Evolutionary conservation across 2,113 vertebrate genomes (phyloP), one percentile per base, ranked within the genome.

Genomic region (Dipodomys spectabilis): DNA sequence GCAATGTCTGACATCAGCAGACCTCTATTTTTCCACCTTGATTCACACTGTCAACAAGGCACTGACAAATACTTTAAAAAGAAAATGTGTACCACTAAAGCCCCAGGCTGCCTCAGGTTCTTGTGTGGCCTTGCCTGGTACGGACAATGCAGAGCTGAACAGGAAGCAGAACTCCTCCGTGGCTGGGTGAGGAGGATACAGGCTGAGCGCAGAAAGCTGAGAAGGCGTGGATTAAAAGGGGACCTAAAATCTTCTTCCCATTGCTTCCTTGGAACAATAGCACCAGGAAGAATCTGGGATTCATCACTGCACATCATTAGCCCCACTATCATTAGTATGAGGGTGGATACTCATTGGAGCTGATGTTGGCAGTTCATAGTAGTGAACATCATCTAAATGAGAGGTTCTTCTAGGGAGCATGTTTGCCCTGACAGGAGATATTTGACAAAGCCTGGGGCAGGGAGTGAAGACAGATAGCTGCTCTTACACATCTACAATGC

Each of bases 21-120:
- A 88, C 86, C 74, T 89, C 88, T 90, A 18, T 83, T 94, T 95
- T 95, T 94, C 91, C 92, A 67, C 45, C 82, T 85, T 57, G 28
- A 39, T 53, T 89, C 15, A 57, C 77, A 32, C 35, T 65, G 27
- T 57, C 89, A 19, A 71, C 80, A 65, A 84, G 83, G 78, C 5
- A 7, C 27, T 79, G 62, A 86, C 91, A 92, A 92, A 77, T 74
- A 95, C 62, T 84, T 91, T 83, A 67, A 44, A 91, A 67, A 62
- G 49, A 95, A 95, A 78, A 75, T 64, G 39, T 0, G 35, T 73
- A 30, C 49, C 19, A 8, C 27, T 71, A 5, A 35, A 72, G 73
- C 13, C 45, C 64, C 68, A 22, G 57, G 39, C 19, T 22, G 15
- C 65, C n/a, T 19, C 27, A 20, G 45, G 4, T 10, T 7, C 35